Evolutionary conservation across 2,888 invertebrate species (phyloP).

Genomic region (Zootermopsis nevadensis): DNA sequence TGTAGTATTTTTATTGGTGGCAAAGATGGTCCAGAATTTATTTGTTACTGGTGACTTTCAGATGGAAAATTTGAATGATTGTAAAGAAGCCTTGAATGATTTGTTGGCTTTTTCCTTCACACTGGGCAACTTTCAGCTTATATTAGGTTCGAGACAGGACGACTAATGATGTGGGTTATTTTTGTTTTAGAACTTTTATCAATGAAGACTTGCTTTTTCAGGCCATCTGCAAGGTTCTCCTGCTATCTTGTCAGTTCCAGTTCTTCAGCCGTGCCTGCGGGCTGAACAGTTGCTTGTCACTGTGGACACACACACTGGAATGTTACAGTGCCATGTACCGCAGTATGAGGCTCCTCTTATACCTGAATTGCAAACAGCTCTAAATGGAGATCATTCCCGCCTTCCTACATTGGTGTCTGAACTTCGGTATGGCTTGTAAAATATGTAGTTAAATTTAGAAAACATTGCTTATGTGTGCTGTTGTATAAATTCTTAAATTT

Average conservation of each 20-base stretch:
- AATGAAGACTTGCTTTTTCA: constrained; percentile 58
- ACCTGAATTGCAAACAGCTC: constrained; percentile 82
- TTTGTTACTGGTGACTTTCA: too few relatives aligned
- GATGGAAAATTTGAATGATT: too few relatives aligned
- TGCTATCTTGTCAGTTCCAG: constrained; percentile 90
- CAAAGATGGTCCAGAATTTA: too few relatives aligned
- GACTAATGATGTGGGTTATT: constrained; percentile 9
- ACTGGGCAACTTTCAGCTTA: too few relatives aligned
- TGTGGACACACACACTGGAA: constrained; percentile 94
- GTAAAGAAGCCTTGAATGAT: too few relatives aligned
- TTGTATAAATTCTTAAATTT: too few relatives aligned
- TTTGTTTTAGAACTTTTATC: not conserved
- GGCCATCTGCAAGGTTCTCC: constrained; percentile 92
- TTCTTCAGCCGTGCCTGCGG: constrained; percentile 88
- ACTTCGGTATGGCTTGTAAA: constrained; percentile 65
- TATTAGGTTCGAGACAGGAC: too few relatives aligned
- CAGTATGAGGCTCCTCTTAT: constrained; percentile 86
- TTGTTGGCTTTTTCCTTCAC: too few relatives aligned
- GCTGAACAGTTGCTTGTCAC: constrained; percentile 93
- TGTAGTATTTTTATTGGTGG: too few relatives aligned
- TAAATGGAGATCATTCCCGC: constrained; percentile 79
- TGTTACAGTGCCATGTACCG: constrained; percentile 90
- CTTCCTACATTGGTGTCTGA: constrained; percentile 76
- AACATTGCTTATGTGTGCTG: too few relatives aligned
- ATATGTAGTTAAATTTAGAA: too few relatives aligned